Percentiles rank a stretch among this genome's conserved stretches.
These are phyloP conservation scores for Neodon shergylaensis DNA, from an alignment of 2,113 vertebrate species.

Conservation along the genomic window DNA sequence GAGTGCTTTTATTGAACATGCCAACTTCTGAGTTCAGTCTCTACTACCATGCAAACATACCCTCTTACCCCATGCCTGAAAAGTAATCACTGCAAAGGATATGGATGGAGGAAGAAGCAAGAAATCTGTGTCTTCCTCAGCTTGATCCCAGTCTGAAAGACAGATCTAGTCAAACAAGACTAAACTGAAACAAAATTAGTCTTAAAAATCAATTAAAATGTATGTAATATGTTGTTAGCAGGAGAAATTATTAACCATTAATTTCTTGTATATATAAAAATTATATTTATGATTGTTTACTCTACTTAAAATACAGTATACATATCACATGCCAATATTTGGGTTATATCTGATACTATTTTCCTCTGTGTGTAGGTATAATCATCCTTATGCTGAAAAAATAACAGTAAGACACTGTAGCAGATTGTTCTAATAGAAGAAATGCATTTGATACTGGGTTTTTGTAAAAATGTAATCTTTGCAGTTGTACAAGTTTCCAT, in stretches of 20 bases:
- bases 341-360: background rate
- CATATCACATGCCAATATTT: background rate
- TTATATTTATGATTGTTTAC: background rate
- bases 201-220: background rate
- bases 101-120: background rate
- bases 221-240: background rate
- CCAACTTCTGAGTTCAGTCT: background rate
- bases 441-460: background rate
- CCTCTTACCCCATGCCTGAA: background rate
- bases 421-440: background rate
- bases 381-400: background rate
- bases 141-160: background rate
- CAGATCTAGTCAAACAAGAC: background rate
- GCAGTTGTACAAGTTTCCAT: too few relatives aligned
- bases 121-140: background rate
- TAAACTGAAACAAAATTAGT: background rate
- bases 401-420: background rate
- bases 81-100: too few relatives aligned
- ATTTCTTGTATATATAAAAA: background rate
- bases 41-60: background rate
- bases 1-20: background rate
- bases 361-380: background rate
- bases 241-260: background rate
- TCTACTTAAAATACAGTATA: background rate
- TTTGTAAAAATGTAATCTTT: constrained; percentile 6